Percentiles rank a stretch among this genome's conserved stretches.
These are phyloP conservation scores for Dicaeum eximium DNA, from an alignment of 2,113 vertebrate species.

Conservation along the genomic window DNA sequence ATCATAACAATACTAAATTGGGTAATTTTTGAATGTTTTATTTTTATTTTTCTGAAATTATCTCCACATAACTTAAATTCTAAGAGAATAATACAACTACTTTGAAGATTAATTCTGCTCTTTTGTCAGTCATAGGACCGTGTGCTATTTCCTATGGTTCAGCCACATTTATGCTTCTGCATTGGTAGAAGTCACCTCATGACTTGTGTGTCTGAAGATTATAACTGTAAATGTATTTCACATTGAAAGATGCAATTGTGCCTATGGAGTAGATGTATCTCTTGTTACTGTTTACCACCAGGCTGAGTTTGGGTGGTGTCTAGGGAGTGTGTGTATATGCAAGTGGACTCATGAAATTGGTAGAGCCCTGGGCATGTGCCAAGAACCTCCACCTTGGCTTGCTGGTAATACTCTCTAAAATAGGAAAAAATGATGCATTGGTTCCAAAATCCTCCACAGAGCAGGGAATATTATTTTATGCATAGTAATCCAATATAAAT, in stretches of 20 bases:
- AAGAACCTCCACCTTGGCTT: neutral
- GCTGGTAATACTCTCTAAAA: neutral
- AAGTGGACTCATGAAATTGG: fast-evolving
- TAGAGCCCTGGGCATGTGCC: fast-evolving
- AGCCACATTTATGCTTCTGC: neutral
- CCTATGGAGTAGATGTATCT: neutral
- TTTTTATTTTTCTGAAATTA: neutral
- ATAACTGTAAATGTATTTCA: neutral
- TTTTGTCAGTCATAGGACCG: neutral
- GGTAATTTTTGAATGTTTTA: neutral
- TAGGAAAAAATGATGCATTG: fast-evolving
- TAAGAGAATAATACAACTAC: neutral
- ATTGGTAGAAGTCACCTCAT: neutral
- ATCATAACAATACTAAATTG: neutral
- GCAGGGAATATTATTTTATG: neutral
- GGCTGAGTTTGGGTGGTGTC: neutral
- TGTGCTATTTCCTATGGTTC: neutral
- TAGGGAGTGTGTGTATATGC: neutral
- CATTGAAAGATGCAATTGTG: neutral
- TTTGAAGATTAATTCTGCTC: neutral
- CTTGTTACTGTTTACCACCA: neutral
- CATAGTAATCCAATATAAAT: neutral
- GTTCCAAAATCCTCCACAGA: neutral
- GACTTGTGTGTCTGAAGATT: neutral
- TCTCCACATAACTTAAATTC: neutral